phyloP scores from a whole-genome alignment of 2,888 invertebrate species.

The Athetis lepigone region DNA sequence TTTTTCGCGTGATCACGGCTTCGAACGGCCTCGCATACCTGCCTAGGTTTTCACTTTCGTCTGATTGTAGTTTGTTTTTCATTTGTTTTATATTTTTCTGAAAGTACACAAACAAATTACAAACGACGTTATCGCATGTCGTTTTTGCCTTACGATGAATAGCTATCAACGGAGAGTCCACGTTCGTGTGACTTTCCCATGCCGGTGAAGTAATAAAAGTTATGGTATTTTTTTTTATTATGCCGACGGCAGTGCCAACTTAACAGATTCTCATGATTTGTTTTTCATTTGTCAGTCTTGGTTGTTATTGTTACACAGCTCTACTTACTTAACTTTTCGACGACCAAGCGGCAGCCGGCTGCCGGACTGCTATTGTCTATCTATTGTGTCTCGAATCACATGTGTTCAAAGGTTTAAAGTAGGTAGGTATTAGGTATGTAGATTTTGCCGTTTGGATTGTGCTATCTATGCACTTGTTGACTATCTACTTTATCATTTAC shows the following conservation, averaged over 20 bases:
- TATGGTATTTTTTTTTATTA: constrained; percentile 54
- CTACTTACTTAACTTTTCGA: not conserved
- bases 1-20: constrained; percentile 63
- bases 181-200: constrained; percentile 71
- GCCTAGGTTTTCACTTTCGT: constrained; percentile 69
- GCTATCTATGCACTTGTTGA: constrained; percentile 17
- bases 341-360: no score
- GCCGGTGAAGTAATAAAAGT: constrained; percentile 52
- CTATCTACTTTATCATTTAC: constrained; percentile 48
- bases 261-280: constrained; percentile 41
- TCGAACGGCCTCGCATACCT: constrained; percentile 61
- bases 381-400: no score
- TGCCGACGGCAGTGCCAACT: constrained; percentile 35
- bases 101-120: constrained; percentile 29
- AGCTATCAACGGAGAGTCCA: constrained; percentile 30
- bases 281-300: constrained; percentile 30
- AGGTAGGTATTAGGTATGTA: not conserved
- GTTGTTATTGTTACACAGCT: constrained; percentile 17
- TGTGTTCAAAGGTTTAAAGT: no score
- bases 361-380: no score
- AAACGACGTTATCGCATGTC: constrained; percentile 36
- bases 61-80: constrained; percentile 53
- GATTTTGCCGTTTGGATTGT: constrained; percentile 23
- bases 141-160: constrained; percentile 29
- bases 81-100: constrained; percentile 52